A percentile compares a stretch with the other conserved stretches of the same genome.
phyloP scores from a whole-genome alignment of 1,140 invertebrate genomes.

The Yoshiicerus persimilis region DNA sequence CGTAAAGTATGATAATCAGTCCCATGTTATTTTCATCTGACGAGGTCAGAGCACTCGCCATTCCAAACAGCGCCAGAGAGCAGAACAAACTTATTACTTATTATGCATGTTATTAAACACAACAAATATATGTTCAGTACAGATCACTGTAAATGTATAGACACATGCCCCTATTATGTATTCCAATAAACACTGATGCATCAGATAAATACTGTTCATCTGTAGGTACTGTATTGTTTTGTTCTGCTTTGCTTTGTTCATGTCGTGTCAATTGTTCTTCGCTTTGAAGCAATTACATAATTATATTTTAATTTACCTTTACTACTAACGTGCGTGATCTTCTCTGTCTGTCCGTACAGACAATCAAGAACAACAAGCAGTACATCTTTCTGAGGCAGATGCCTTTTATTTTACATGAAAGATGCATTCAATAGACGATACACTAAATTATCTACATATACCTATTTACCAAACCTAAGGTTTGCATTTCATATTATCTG shows the following conservation, averaged over 20 bases:
- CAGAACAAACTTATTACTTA: not conserved
- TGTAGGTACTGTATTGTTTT: not conserved
- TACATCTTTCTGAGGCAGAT: not conserved
- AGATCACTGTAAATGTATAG: too few species aligned
- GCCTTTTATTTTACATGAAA: not conserved
- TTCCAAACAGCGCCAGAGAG: not conserved
- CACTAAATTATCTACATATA: too few species aligned
- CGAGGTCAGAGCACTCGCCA: slow-evolving; percentile 11
- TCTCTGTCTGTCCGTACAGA: not conserved
- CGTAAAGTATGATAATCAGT: not conserved
- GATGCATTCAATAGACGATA: too few species aligned
- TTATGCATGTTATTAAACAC: not conserved
- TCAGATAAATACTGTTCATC: not conserved
- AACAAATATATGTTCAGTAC: too few species aligned
- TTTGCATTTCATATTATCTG: too few species aligned
- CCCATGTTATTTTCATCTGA: not conserved
- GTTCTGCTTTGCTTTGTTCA: not conserved
- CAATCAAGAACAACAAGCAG: not conserved
- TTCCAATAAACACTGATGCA: not conserved
- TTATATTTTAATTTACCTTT: not conserved
- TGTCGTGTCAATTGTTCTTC: not conserved
- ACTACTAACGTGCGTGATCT: not conserved
- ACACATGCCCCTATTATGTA: not conserved
- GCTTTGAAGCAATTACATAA: not conserved
- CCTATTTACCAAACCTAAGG: too few species aligned